Percentiles rank a stretch among this genome's conserved stretches.
Conservation (phyloP, 2,888 invertebrate genomes). For the Pammene fasciana region DNA sequence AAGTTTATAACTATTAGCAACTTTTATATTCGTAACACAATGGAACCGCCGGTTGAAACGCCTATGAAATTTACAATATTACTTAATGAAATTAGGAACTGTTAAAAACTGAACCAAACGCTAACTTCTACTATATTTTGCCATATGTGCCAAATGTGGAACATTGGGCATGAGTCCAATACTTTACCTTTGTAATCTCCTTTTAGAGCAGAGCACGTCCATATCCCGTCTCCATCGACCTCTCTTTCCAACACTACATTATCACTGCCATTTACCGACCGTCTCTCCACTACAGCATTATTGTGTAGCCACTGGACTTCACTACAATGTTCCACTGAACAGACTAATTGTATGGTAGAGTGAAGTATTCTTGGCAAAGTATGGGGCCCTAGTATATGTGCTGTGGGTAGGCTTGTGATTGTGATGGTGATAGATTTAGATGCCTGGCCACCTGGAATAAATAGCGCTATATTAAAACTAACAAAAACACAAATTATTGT, state of each 20-base stretch:
- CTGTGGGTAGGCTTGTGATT: constrained; percentile 57
- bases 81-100: neutral
- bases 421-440: constrained; percentile 57
- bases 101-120: no score
- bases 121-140: no score
- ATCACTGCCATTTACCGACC: constrained; percentile 48
- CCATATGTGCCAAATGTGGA: no score
- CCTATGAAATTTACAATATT: no score
- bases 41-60: no score
- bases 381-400: constrained; percentile 68
- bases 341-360: constrained; percentile 57
- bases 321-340: constrained; percentile 61
- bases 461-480: no score
- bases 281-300: constrained; percentile 48
- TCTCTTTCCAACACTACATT: constrained; percentile 57
- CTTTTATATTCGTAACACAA: no score
- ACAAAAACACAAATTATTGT: no score
- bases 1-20: no score
- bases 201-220: constrained; percentile 63
- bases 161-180: no score
- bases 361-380: constrained; percentile 51
- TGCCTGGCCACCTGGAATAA: constrained; percentile 64
- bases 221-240: constrained; percentile 59
- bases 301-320: constrained; percentile 59
- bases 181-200: constrained; percentile 55